Base-by-base conservation (phyloP, 2,797 vertebrate species). In the Cyprinodon diabolis region DNA sequence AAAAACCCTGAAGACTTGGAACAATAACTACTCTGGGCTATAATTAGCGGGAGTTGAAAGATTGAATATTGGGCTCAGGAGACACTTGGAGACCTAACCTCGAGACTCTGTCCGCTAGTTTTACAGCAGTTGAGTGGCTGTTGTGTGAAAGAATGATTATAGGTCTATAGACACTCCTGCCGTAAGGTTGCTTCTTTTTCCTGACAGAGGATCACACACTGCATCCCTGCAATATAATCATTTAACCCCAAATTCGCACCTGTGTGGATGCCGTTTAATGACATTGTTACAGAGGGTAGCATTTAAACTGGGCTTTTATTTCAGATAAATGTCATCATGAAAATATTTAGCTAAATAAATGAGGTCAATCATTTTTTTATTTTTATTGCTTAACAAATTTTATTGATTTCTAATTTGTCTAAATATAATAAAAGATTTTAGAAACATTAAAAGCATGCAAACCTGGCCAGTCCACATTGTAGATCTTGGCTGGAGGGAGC, bases 41-140 rank as follows among this genome's bases (percentile, higher is more conserved):
- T 92, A 92, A 93, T 94, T 94, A 94, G 79, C 30, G 14, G 65
- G 77, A 80, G 82, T 40, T 84, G 79, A 87, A 72, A 87, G 80
- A 76, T 35, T 83, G 72, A 79, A 74, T 82, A 48, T 47, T 70
- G 49, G 79, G 76, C 57, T 70, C 54, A 4, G 71, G 69, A 82
- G 81, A 76, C 79, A 76, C 69, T 79, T 52, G 68, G 77, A 74
- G 81, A 74, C 68, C 83, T 82, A 80, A 90, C 86, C 80, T 74
- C n/a, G 52, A 76, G 67, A 72, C 68, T 47, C 73, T 68, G 55
- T 77, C 72, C 76, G 76, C 56, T 65, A 74, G 55, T 74, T 84
- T 73, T 75, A 69, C 79, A 76, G 51, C 19, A 77, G 82, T 72
- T 65, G 77, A 90, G 79, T 75, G 84, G 52, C 71, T 86, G 72